Evolutionary conservation across 53 echinoderm and acorn worm species (phyloP).

Genomic region (Paracentrotus lividus): DNA sequence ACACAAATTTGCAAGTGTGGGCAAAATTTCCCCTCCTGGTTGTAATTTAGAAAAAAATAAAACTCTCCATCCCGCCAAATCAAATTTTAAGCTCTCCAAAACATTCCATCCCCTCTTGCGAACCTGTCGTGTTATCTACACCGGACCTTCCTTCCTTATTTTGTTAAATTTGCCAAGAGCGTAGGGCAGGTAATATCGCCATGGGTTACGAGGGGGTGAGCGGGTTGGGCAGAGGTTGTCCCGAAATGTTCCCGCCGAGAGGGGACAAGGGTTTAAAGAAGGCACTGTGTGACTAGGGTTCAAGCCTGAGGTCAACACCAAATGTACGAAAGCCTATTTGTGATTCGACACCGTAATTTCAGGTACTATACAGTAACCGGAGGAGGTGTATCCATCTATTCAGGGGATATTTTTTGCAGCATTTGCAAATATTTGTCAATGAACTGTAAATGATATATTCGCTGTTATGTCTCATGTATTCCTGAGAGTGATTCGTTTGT

Average conservation of each 20-base stretch:
- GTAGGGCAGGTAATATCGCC: neutral
- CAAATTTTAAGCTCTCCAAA: conserved; percentile 19
- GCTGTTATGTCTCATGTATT: neutral
- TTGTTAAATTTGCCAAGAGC: conserved; percentile 9
- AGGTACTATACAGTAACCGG: neutral
- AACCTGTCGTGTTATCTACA: conserved; percentile 7
- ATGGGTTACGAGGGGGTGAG: conserved; percentile 39
- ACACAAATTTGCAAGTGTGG: conserved; percentile 60
- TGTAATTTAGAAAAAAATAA: neutral
- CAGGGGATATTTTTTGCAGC: conserved; percentile 4
- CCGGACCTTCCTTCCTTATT: neutral
- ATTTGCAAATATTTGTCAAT: conserved; percentile 54
- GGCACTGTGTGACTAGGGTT: conserved; percentile 21
- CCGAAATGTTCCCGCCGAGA: conserved; percentile 29
- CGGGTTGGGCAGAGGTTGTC: neutral
- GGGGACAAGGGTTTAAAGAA: conserved; percentile 1
- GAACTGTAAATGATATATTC: conserved; percentile 35
- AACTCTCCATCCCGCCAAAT: conserved; percentile 15
- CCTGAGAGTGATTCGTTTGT: neutral
- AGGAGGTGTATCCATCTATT: conserved; percentile 55
- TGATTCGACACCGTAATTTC: conserved; percentile 24
- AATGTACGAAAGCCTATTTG: conserved; percentile 18
- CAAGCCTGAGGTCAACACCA: conserved; percentile 23
- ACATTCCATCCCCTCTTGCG: conserved; percentile 17
- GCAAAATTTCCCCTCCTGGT: conserved; percentile 31